Conservation (phyloP, 2,797 vertebrate species). For the Gadopsis marmoratus region DNA sequence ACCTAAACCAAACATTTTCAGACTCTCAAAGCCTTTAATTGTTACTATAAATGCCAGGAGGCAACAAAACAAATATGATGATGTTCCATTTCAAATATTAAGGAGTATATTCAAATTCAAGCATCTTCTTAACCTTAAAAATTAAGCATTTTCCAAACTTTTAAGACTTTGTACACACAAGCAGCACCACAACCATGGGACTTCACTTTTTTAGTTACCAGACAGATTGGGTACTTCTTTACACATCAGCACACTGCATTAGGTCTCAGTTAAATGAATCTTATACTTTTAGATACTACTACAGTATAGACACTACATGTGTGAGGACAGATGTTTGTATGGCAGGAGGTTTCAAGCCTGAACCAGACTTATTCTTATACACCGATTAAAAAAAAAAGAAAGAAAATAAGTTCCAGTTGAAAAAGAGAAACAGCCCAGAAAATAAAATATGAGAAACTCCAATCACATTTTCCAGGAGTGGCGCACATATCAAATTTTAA, state of each 20-base stretch:
- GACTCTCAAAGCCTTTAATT: no score
- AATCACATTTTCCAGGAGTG: slow-evolving; percentile 45
- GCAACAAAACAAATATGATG: no score
- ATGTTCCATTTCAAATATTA: no score
- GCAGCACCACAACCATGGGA: background rate
- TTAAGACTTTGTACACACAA: no score
- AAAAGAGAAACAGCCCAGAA: background rate
- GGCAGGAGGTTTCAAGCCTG: background rate
- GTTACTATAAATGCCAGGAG: no score
- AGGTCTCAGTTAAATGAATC: background rate
- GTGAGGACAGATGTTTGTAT: slow-evolving; percentile 2
- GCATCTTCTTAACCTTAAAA: no score
- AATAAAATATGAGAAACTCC: background rate
- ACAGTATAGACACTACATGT: no score
- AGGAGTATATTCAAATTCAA: no score
- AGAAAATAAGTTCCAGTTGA: background rate
- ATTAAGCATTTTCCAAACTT: no score
- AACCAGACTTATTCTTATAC: background rate
- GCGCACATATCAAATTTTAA: slow-evolving; percentile 24
- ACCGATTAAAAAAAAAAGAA: no score
- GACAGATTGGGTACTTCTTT: background rate
- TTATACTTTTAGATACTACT: background rate
- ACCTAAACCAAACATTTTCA: no score
- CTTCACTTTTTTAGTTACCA: background rate
- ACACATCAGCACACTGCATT: background rate